Evolutionary conservation across 2,113 vertebrate genomes (phyloP).

Genomic region (Cyprinodon tularosa): DNA sequence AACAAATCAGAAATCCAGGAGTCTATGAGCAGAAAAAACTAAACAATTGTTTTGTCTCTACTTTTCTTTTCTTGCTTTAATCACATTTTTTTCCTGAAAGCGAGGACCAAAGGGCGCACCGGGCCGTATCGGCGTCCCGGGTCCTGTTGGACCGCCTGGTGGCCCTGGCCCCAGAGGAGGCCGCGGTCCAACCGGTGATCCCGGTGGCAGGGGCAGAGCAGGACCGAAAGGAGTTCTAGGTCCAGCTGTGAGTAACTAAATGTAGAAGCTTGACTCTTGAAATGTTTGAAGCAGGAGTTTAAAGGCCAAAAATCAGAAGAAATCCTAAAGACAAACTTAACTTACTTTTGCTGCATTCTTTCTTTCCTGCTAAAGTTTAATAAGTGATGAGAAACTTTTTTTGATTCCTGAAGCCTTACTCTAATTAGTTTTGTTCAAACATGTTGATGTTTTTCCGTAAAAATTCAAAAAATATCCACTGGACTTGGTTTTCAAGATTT

Average conservation of each 20-base stretch:
- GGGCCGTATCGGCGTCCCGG: constrained; percentile 65
- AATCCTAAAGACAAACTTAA: not conserved
- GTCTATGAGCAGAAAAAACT: too few species aligned
- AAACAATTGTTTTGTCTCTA: not conserved
- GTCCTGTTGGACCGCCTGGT: constrained; percentile 75
- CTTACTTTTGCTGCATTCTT: too few species aligned
- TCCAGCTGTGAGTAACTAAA: constrained; percentile 67
- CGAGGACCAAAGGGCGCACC: constrained; percentile 68
- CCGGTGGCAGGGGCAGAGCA: constrained; percentile 68
- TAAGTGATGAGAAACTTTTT: too few species aligned
- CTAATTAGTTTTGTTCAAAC: too few species aligned
- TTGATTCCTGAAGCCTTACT: too few species aligned
- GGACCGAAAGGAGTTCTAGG: constrained; percentile 79
- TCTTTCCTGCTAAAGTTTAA: too few species aligned
- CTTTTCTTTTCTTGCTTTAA: not conserved
- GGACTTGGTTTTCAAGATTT: too few species aligned
- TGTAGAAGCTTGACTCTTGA: too few species aligned
- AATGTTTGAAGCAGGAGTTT: not conserved
- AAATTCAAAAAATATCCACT: too few species aligned
- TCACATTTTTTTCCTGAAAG: constrained; percentile 36
- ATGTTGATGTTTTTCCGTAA: not conserved
- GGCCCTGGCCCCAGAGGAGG: constrained; percentile 78
- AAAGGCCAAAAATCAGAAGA: not conserved
- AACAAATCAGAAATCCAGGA: too few species aligned
- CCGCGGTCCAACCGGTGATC: constrained; percentile 71